Evolutionary conservation across 2,113 vertebrate species (phyloP).

Genomic region (Nibea albiflora): DNA sequence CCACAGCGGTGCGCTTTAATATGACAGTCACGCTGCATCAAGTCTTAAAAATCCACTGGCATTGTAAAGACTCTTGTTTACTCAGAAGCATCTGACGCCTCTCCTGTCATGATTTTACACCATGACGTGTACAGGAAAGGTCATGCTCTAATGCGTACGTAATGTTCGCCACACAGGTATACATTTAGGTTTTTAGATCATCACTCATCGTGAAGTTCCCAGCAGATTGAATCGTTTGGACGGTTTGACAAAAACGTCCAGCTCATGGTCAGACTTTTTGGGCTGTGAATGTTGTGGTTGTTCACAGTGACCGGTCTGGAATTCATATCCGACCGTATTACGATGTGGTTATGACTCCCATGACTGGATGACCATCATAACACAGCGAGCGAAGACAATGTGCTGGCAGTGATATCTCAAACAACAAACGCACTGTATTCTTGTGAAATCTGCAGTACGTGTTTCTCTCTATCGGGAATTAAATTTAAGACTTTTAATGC

Average conservation of each 20-base stretch:
- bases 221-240: not conserved
- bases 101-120: not conserved
- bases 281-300: conserved; percentile 9
- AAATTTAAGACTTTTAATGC: not conserved
- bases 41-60: conserved; percentile 39
- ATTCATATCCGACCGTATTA: not conserved
- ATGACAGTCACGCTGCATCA: conserved; percentile 62
- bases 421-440: not conserved
- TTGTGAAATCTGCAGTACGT: not conserved
- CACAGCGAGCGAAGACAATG: not conserved
- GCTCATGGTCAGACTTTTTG: not conserved
- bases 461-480: not conserved
- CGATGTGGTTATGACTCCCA: conserved; percentile 27
- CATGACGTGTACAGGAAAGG: not conserved
- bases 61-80: conserved; percentile 47
- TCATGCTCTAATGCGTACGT: not conserved
- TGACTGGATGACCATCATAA: conserved; percentile 2
- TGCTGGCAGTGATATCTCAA: not conserved
- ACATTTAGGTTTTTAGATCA: too few relatives aligned
- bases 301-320: conserved; percentile 11
- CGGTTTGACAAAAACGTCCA: conserved; percentile 6
- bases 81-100: not conserved
- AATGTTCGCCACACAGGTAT: too few relatives aligned
- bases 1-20: conserved; percentile 57
- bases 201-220: not conserved